A percentile compares a stretch with the other conserved stretches of the same genome.
phyloP scores from a whole-genome alignment of 1,140 invertebrate genomes.

The Anastrepha obliqua region DNA sequence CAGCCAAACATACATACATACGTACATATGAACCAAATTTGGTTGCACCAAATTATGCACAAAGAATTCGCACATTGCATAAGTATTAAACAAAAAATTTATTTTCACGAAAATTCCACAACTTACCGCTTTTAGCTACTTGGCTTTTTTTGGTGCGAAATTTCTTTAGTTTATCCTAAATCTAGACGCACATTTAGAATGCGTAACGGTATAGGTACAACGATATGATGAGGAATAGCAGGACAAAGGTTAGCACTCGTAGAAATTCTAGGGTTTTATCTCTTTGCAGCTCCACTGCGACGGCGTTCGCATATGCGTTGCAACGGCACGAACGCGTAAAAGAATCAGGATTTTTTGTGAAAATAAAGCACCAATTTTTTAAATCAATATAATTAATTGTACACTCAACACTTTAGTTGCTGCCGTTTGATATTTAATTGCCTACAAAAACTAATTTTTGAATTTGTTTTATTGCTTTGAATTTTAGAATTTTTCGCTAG shows the following conservation, averaged over 20 bases:
- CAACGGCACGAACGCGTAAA: constrained; percentile 44
- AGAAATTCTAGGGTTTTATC: constrained; percentile 72
- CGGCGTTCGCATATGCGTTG: constrained; percentile 56
- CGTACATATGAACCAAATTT: constrained; percentile 29
- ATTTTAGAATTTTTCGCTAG: not conserved
- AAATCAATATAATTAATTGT: not conserved
- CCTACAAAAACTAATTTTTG: not conserved
- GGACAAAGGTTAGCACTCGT: constrained; percentile 71
- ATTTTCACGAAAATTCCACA: constrained; percentile 36
- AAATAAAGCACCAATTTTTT: not conserved
- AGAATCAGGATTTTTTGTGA: not conserved
- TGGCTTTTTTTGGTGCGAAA: not conserved
- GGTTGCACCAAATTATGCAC: constrained; percentile 48
- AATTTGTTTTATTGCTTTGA: not conserved
- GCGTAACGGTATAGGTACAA: constrained; percentile 71
- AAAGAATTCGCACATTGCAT: constrained; percentile 40
- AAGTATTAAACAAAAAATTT: constrained; percentile 44
- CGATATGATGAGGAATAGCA: constrained; percentile 71
- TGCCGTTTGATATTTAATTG: not conserved
- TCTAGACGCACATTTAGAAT: constrained; percentile 60
- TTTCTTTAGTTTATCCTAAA: not conserved
- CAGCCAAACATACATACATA: not conserved
- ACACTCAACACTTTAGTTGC: constrained; percentile 15
- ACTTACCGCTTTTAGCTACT: not conserved
- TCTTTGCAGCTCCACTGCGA: constrained; percentile 74